These are phyloP conservation scores for Leptogaster cylindrica DNA, from an alignment of 2,888 invertebrate genomes.

Conservation along the genomic window DNA sequence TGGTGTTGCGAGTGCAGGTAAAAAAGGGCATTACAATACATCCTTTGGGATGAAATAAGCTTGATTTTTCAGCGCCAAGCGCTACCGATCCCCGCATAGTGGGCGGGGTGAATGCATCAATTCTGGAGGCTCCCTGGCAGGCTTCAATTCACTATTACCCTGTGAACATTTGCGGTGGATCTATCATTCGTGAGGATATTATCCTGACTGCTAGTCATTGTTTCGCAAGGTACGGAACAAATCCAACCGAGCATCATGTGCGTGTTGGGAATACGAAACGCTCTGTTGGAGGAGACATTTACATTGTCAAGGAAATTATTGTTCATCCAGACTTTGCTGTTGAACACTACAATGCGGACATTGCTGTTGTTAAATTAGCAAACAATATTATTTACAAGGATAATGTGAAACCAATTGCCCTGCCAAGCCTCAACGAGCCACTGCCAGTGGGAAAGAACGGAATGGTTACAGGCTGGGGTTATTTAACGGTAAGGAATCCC, in stretches of 20 bases:
- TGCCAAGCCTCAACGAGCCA: conserved; percentile 53
- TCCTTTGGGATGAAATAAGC: no score
- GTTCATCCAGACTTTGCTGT: conserved; percentile 62
- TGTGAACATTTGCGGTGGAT: conserved; percentile 64
- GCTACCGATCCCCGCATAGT: conserved; percentile 38
- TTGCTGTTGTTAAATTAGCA: conserved; percentile 63
- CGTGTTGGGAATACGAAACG: conserved; percentile 64
- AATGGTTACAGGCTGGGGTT: conserved; percentile 43
- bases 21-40: no score
- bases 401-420: conserved; percentile 57
- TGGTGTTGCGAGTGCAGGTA: no score
- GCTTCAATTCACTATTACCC: conserved; percentile 51
- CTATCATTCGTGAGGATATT: conserved; percentile 61
- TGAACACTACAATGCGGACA: conserved; percentile 61
- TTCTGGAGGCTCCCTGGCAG: conserved; percentile 44
- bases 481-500: conserved; percentile 25
- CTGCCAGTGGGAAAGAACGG: conserved; percentile 34
- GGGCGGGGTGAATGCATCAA: conserved; percentile 41
- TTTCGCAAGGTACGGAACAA: conserved; percentile 52
- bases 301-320: conserved; percentile 60
- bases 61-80: neutral
- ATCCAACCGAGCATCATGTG: conserved; percentile 50
- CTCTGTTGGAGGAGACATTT: conserved; percentile 51
- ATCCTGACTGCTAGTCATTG: conserved; percentile 67
- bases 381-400: conserved; percentile 59